Evolutionary conservation across 2,113 vertebrate genomes (phyloP).

Genomic region (Canis aureus): DNA sequence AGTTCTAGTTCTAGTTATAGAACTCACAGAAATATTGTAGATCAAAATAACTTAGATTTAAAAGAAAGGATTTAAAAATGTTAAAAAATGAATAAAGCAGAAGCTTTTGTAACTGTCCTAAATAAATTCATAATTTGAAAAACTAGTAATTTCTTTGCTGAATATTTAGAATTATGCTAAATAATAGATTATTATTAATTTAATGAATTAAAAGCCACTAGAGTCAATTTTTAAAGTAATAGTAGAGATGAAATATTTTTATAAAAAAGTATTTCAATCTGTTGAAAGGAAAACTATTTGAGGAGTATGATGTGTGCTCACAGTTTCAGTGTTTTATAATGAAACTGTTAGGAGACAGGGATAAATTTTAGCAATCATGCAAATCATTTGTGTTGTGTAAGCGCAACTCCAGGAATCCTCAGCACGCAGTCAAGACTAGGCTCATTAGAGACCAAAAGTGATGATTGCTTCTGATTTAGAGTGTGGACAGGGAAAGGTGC

Average conservation of each 20-base stretch:
- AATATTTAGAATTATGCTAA: conserved; percentile 14
- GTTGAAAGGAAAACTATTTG: not conserved
- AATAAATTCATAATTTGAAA: conserved; percentile 24
- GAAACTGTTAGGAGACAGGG: not conserved
- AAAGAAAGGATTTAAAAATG: not conserved
- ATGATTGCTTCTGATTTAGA: not conserved
- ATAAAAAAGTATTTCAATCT: not conserved
- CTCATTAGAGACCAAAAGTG: not conserved
- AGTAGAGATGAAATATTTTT: not conserved
- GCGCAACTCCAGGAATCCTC: not conserved
- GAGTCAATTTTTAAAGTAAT: conserved; percentile 4
- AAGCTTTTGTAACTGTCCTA: not conserved
- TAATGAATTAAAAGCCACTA: not conserved
- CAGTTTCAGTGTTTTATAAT: not conserved
- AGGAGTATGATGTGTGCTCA: not conserved
- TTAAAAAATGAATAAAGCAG: not conserved
- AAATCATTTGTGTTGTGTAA: not conserved
- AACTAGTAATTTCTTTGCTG: not conserved
- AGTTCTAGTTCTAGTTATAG: not conserved
- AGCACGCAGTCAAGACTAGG: not conserved
- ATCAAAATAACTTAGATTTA: conserved; percentile 3
- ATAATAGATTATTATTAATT: not conserved
- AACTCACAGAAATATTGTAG: not conserved
- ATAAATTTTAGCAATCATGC: not conserved
- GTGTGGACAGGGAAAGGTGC: not conserved